Evolutionary conservation across 2,888 invertebrate species (phyloP).

Genomic region (Brachylomia viminalis): DNA sequence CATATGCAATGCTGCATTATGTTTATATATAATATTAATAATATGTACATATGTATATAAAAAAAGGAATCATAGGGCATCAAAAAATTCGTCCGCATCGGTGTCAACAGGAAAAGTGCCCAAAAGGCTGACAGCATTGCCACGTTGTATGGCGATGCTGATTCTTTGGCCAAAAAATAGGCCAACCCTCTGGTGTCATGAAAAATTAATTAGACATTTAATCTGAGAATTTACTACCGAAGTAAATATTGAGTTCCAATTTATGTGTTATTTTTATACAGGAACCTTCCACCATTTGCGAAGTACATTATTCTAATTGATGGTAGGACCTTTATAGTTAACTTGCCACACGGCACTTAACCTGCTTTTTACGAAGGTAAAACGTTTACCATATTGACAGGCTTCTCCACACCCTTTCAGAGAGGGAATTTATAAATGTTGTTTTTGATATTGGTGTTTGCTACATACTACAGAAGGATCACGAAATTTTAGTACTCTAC

Average conservation of each 20-base stretch:
- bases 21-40: no score
- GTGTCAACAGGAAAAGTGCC: no score
- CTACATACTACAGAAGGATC: not conserved
- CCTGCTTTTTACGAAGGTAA: not conserved
- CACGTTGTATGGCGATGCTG: no score
- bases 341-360: not conserved
- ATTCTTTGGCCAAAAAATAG: no score
- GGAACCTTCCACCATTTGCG: not conserved
- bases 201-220: no score
- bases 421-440: not conserved
- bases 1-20: no score
- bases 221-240: conserved; percentile 5
- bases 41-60: no score
- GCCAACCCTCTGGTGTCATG: no score
- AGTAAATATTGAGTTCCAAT: not conserved
- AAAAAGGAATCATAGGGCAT: no score
- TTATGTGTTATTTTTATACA: not conserved
- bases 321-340: conserved; percentile 17
- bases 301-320: not conserved
- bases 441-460: not conserved
- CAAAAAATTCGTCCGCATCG: no score
- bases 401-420: not conserved
- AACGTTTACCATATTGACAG: conserved; percentile 16
- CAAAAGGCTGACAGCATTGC: no score
- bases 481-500: not conserved